These are phyloP conservation scores for Ectropis crepuscularia DNA, from an alignment of 2,888 invertebrate genomes.

Conservation along the genomic window DNA sequence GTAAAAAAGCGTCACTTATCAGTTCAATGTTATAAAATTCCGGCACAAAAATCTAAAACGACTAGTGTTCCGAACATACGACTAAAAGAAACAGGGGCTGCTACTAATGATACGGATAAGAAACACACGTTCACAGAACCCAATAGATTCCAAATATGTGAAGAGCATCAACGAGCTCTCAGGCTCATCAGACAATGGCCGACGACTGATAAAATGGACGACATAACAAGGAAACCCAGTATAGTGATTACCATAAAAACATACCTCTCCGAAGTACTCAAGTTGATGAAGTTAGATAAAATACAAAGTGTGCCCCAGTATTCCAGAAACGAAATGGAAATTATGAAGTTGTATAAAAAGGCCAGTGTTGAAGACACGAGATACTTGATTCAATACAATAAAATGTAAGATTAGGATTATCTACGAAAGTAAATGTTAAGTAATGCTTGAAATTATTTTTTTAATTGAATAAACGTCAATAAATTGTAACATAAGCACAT, in stretches of 20 bases:
- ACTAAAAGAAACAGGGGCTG: slow-evolving; percentile 47
- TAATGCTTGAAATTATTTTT: not conserved
- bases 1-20: slow-evolving; percentile 45
- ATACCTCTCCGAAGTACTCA: slow-evolving; percentile 45
- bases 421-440: not conserved
- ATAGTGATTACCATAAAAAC: slow-evolving; percentile 44
- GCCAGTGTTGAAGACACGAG: slow-evolving; percentile 43
- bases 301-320: slow-evolving; percentile 58
- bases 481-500: too few species aligned
- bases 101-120: slow-evolving; percentile 39
- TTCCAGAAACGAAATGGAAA: slow-evolving; percentile 42
- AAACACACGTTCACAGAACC: slow-evolving; percentile 54
- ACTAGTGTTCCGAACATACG: slow-evolving; percentile 50
- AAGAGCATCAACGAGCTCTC: slow-evolving; percentile 55
- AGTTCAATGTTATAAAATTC: slow-evolving; percentile 50
- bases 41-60: slow-evolving; percentile 46
- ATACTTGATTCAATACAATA: slow-evolving; percentile 13
- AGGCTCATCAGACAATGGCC: slow-evolving; percentile 53
- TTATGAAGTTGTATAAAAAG: slow-evolving; percentile 55
- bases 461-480: too few species aligned
- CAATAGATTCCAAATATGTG: slow-evolving; percentile 50
- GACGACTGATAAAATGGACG: slow-evolving; percentile 24
- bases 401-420: not conserved
- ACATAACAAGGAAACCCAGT: slow-evolving; percentile 27
- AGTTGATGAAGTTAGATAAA: slow-evolving; percentile 58